Base-by-base conservation (phyloP, 2,797 vertebrate species). In the Propithecus perrieri region DNA sequence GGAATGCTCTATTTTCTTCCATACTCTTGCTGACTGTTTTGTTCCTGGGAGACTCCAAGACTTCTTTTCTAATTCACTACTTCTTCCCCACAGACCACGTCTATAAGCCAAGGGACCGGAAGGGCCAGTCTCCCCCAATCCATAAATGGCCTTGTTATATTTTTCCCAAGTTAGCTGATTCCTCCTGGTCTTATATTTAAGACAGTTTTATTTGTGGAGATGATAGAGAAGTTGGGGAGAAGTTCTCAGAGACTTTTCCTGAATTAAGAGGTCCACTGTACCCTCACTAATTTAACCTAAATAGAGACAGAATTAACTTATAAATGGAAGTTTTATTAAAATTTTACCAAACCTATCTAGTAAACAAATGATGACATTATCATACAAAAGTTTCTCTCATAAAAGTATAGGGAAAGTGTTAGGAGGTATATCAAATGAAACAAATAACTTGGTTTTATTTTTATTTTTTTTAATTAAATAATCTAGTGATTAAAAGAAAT, bases 221-320 rank as follows among this genome's bases (percentile, higher is more conserved):
- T 38, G 30, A 12, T 46, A 95, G 74, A 92, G 7, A 17, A 75
- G 8, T 26, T 78, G 14, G 26, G 20, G 35, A 61, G 4, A 91
- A 13, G 0, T 38, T 96, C 61, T 71, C 9, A 50, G 67, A 57
- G 15, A 57, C 53, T 65, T 81, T 59, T 67, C 3, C 11, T 69
- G 8, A 84, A 93, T 91, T 67, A 53, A 79, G 20, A 69, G 7
- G 8, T 53, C 41, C 22, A 69, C 2, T 12, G 5, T 61, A 74
- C 10, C 50, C 53, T 90, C 65, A 89, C 18, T 69, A 94, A 86
- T 72, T 78, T 92, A 87, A 87, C 13, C 63, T 71, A 89, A 61
- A 59, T 22, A 95, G 55, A 89, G 28, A 93, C 13, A 93, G 4
- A 78, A 89, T 3, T 80, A 53, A 71, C 18, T 87, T 86, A 61